These are phyloP conservation scores for Macrotrachela quadricornifera DNA, from an alignment of 1,140 invertebrate species.

Conservation along the genomic window DNA sequence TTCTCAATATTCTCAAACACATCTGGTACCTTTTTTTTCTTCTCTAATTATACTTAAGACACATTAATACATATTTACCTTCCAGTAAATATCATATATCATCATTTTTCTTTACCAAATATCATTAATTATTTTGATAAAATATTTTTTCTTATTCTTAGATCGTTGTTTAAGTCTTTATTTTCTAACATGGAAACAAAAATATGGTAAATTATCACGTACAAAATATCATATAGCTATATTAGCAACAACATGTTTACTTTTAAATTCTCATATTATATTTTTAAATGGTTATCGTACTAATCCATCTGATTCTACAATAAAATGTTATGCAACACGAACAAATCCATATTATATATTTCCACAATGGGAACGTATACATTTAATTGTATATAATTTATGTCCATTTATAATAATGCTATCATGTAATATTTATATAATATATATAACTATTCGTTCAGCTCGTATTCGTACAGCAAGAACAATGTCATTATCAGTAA, in stretches of 20 bases:
- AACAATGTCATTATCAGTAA: background rate
- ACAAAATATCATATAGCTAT: background rate
- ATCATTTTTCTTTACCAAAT: too few relatives aligned
- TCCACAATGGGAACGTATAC: constrained; percentile 6
- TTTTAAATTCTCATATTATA: background rate
- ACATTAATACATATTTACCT: too few relatives aligned
- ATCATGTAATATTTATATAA: constrained; percentile 3
- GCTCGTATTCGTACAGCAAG: too few relatives aligned
- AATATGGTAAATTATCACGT: background rate
- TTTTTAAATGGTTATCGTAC: background rate
- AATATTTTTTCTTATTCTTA: too few relatives aligned
- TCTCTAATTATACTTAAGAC: too few relatives aligned
- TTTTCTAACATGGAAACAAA: background rate
- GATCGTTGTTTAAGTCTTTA: background rate
- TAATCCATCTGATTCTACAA: background rate
- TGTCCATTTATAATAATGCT: constrained; percentile 7
- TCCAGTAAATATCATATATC: too few relatives aligned
- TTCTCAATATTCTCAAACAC: too few relatives aligned
- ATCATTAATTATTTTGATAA: too few relatives aligned
- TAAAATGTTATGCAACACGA: background rate
- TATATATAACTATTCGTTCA: background rate
- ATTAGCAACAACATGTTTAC: background rate
- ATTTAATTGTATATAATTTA: constrained; percentile 5
- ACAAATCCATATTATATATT: background rate
- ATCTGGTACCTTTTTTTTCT: too few relatives aligned